A percentile compares a stretch with the other conserved stretches of the same genome.
Conservation (phyloP, 2,113 vertebrate species). For the Cyanoderma ruficeps region DNA sequence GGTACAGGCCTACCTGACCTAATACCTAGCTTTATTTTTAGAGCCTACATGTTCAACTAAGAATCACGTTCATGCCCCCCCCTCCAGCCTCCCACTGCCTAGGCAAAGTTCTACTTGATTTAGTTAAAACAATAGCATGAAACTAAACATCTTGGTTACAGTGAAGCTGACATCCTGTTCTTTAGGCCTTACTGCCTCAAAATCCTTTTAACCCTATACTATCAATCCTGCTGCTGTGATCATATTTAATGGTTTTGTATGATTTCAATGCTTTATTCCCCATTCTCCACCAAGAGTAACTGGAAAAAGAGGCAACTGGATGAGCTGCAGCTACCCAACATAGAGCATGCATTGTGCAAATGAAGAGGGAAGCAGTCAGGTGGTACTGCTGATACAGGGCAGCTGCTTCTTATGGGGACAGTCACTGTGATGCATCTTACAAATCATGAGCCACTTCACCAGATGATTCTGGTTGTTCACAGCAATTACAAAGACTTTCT, state of each 20-base stretch:
- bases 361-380: background rate
- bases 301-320: background rate
- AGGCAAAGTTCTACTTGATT: too few species aligned
- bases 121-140: too few species aligned
- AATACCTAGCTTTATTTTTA: too few species aligned
- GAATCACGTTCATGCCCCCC: too few species aligned
- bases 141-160: too few species aligned
- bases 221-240: background rate
- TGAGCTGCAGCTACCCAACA: too few species aligned
- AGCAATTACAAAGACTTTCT: background rate
- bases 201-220: too few species aligned
- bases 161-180: too few species aligned
- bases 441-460: background rate
- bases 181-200: too few species aligned
- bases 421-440: background rate
- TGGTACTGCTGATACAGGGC: fast-evolving
- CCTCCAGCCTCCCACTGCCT: too few species aligned
- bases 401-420: background rate
- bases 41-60: too few species aligned
- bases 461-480: background rate
- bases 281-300: background rate
- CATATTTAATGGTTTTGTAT: background rate
- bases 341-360: fast-evolving
- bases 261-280: background rate
- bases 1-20: too few species aligned